Evolutionary conservation across 2,797 vertebrate species (phyloP), one percentile per base, ranked within the genome.

Genomic region (Bovichtus diacanthus): DNA sequence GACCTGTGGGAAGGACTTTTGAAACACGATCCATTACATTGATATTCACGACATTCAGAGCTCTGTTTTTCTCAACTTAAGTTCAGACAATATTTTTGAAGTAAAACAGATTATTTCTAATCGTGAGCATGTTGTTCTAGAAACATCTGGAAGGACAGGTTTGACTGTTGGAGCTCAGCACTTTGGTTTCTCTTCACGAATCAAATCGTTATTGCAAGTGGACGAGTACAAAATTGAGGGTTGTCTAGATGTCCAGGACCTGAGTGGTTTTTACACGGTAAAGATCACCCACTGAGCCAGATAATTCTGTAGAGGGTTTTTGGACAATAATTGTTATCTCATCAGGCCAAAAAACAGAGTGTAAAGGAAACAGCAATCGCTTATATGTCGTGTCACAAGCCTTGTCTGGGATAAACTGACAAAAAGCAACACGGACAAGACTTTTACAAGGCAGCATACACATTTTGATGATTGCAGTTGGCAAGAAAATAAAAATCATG

Each of bases 101-200:
- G 34, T 23, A 39, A 70, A 65, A 36, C 27, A 36, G 41, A 38
- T 59, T 18, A 36, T n/a, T n/a, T n/a, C n/a, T n/a, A n/a, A n/a
- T n/a, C n/a, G n/a, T 18, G 1, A 50, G 3, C 23, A 18, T 36
- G 13, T 50, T 59, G 61, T 49, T 51, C 18, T 43, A 61, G 34
- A 50, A 39, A 61, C 73, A 67, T 60, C 62, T 73, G 64, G 59
- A 60, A 36, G 10, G 59, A 34, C 76, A 79, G 69, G 19, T 84
- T 34, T 61, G 70, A 31, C 19, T 59, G 60, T 27, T 27, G 12
- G 11, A 54, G 38, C 4, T 36, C n/a, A 11, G 44, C 15, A 7
- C 18, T 74, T 61, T 58, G 50, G 74, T 66, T 70, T 75, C 18
- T 58, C 25, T 59, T 50, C 12, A 70, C 34, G 78, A 73, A 80